phyloP scores from a whole-genome alignment of 2,888 invertebrate species.

The Margaritifera margaritifera region DNA sequence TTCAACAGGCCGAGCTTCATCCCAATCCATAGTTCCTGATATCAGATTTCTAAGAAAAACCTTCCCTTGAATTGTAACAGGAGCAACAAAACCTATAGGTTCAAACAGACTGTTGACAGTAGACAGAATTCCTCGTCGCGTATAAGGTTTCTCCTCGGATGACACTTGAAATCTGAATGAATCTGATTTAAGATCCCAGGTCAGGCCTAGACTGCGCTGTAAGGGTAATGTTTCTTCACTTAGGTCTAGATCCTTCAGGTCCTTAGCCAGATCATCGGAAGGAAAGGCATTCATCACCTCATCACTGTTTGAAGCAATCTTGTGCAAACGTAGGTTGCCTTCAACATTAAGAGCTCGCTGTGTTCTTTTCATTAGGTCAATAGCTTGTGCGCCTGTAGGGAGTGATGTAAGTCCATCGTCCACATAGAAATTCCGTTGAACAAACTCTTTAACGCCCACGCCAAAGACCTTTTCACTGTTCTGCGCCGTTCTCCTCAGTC shows the following conservation, averaged over 20 bases:
- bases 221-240: slow-evolving; percentile 19
- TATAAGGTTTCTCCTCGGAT: slow-evolving; percentile 21
- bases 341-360: slow-evolving; percentile 5
- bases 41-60: slow-evolving; percentile 24
- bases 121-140: slow-evolving; percentile 35
- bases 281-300: slow-evolving; percentile 36
- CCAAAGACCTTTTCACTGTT: slow-evolving; percentile 9
- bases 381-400: slow-evolving; percentile 14
- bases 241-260: slow-evolving; percentile 34
- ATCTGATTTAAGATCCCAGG: slow-evolving; percentile 35
- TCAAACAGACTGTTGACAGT: slow-evolving; percentile 40
- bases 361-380: slow-evolving; percentile 31
- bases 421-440: slow-evolving; percentile 37
- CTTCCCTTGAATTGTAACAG: slow-evolving; percentile 34
- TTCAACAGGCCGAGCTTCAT: slow-evolving; percentile 25
- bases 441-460: slow-evolving; percentile 15
- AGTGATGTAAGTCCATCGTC: slow-evolving; percentile 38
- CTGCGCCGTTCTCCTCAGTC: slow-evolving; percentile 23
- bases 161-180: slow-evolving; percentile 24
- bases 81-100: slow-evolving; percentile 40
- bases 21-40: slow-evolving; percentile 30
- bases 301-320: slow-evolving; percentile 38
- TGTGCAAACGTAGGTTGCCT: slow-evolving; percentile 39
- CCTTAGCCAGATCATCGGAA: slow-evolving; percentile 29
- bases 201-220: slow-evolving; percentile 27